phyloP scores from a whole-genome alignment of 2,113 vertebrate genomes.

The Chaenocephalus aceratus region DNA sequence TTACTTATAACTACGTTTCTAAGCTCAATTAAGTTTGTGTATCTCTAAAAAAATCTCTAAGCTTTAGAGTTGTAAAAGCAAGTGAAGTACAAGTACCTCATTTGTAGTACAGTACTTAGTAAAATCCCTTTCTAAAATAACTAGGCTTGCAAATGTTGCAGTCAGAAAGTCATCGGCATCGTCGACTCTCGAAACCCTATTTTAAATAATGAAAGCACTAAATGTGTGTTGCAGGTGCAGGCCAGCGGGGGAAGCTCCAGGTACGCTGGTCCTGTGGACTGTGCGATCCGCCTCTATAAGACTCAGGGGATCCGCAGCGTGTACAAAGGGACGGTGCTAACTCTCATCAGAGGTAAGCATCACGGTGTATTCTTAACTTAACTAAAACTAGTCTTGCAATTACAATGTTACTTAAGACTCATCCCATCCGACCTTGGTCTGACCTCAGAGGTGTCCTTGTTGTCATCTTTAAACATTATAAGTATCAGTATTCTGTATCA shows the following conservation, averaged over 20 bases:
- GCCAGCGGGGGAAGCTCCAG: constrained; percentile 49
- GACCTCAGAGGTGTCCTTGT: too few species aligned
- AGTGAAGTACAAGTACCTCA: neutral
- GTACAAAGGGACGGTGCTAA: constrained; percentile 83
- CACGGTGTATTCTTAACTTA: neutral
- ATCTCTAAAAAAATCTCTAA: too few species aligned
- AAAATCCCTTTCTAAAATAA: neutral
- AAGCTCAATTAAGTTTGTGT: too few species aligned
- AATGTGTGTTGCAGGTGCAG: constrained; percentile 75
- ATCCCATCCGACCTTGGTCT: too few species aligned
- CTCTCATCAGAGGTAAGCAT: constrained; percentile 82
- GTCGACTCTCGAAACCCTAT: too few species aligned
- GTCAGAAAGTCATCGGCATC: neutral
- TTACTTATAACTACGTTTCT: too few species aligned
- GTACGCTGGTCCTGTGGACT: constrained; percentile 82
- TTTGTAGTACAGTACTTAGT: neutral
- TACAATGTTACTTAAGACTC: too few species aligned
- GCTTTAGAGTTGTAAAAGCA: too few species aligned
- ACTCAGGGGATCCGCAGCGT: constrained; percentile 79
- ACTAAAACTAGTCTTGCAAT: too few species aligned
- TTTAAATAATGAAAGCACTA: too few species aligned
- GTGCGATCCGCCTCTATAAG: constrained; percentile 78
- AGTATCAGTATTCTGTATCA: too few species aligned
- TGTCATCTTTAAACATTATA: too few species aligned
- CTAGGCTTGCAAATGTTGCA: neutral